Evolutionary conservation across 2,888 invertebrate genomes (phyloP), one percentile per base, ranked within the genome.

Genomic region (Axea sp.): DNA sequence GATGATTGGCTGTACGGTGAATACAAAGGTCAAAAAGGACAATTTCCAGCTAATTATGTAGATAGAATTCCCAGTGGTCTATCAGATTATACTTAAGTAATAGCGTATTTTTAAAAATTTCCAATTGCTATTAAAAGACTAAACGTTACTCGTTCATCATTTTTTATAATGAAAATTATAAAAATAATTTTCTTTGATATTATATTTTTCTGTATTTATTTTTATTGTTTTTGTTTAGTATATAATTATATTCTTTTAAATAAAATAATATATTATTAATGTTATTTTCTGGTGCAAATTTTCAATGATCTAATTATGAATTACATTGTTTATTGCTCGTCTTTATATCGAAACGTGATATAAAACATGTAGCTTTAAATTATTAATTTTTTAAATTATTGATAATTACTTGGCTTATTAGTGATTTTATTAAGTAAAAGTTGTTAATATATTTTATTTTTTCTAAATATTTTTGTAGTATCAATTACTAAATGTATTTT

Each of bases 1-100:
- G 90, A 92, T 47, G 93, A 94, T 79, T 95, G 95, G 95, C 90
- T 93, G 64, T 93, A 90, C 82, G 95, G 95, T 8, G 92, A 93
- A 84, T 91, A 90, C 76, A 89, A 90, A 67, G 92, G 92, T 22
- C 87, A 88, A 73, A 90, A 88, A 82, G 95, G 95, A 76, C 94
- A 95, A 85, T 95, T 95, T 88, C 95, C 95, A 55, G 89, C 91
- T 17, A 93, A 93, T 88, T 95, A 93, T 87, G 92, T 95, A 68
- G 91, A 93, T 86, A 87, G 88, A 83, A 85, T 91, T 81, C 91
- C 91, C 68, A 82, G 78, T 33, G 87, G 88, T 85, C 82, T 90
- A 37, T 72, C 76, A 24, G 43, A 73, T 31, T 71, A 73, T 57
- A 47, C 28, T 28, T 73, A 62, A 65, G 15, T 57, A 65, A 19